phyloP scores from a whole-genome alignment of 2,888 invertebrate species.

The Sminthurides aquaticus region DNA sequence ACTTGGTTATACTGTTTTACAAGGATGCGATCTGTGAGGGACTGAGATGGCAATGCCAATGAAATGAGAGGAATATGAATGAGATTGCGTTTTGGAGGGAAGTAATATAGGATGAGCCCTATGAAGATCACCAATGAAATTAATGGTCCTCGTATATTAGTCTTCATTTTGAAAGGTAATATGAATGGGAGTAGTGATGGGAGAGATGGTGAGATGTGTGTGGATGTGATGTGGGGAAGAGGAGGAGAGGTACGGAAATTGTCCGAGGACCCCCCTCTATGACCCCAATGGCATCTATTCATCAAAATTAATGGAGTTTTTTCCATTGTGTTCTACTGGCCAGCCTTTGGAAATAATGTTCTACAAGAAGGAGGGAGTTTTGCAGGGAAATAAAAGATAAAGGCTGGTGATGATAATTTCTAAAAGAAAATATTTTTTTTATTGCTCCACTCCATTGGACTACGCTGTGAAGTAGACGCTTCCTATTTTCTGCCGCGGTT shows the following conservation, averaged over 20 bases:
- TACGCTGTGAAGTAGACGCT: neutral
- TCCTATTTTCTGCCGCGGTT: neutral
- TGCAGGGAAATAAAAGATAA: slow-evolving; percentile 2
- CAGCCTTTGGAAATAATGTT: neutral
- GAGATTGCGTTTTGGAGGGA: too few species aligned
- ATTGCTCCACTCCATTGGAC: neutral
- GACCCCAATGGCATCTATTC: slow-evolving; percentile 33
- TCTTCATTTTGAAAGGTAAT: neutral
- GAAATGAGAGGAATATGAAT: too few species aligned
- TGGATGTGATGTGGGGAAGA: too few species aligned
- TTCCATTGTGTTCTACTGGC: neutral
- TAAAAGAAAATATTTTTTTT: neutral
- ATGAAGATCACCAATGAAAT: neutral
- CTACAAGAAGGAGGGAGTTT: too few species aligned
- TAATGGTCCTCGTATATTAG: neutral
- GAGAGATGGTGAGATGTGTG: too few species aligned
- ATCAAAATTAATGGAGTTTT: slow-evolving; percentile 35
- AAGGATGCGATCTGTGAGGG: too few species aligned
- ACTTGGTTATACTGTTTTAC: too few species aligned
- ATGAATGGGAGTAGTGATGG: neutral
- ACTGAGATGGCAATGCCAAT: too few species aligned
- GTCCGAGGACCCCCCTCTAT: slow-evolving; percentile 26
- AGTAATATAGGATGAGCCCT: neutral
- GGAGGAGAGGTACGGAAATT: neutral
- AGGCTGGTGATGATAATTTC: neutral